phyloP scores from a whole-genome alignment of 37 sponge, comb jelly and placozoan genomes.

The Chondrilla cf. caribensis region DNA sequence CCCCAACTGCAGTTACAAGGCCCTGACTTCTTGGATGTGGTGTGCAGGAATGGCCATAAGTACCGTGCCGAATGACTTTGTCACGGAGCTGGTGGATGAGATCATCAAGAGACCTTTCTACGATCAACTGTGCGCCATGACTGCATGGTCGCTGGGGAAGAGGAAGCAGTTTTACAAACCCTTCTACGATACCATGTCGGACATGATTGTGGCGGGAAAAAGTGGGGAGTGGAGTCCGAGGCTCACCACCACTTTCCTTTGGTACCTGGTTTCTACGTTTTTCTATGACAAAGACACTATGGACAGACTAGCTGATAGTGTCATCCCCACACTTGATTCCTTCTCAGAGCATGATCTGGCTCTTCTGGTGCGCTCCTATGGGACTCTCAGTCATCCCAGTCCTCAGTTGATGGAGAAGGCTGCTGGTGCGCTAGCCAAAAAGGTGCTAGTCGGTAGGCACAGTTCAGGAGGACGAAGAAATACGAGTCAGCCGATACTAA shows the following conservation, averaged over 20 bases:
- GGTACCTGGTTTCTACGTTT: conserved; percentile 15
- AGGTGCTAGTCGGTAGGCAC: not conserved
- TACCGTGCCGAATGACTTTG: not conserved
- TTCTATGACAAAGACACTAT: conserved; percentile 25
- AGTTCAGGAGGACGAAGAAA: not conserved
- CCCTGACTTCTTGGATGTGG: not conserved
- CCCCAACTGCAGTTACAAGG: too few species aligned
- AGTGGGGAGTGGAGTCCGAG: conserved; percentile 12
- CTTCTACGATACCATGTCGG: not conserved
- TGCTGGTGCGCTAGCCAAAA: not conserved
- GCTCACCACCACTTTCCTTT: conserved; percentile 1
- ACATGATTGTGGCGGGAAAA: not conserved
- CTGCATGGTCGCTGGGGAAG: conserved; percentile 9
- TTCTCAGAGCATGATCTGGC: conserved; percentile 39
- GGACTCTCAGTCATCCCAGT: conserved; percentile 25
- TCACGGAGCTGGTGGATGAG: not conserved
- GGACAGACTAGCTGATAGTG: conserved; percentile 12
- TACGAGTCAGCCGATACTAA: not conserved
- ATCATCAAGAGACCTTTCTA: not conserved
- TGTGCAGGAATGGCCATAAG: not conserved
- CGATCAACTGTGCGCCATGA: not conserved
- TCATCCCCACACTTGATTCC: not conserved
- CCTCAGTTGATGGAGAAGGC: conserved; percentile 6
- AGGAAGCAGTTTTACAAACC: not conserved
- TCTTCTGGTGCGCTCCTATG: conserved; percentile 33